These are phyloP conservation scores for Sus cebifrons DNA, from an alignment of 2,797 vertebrate species.

Conservation along the genomic window DNA sequence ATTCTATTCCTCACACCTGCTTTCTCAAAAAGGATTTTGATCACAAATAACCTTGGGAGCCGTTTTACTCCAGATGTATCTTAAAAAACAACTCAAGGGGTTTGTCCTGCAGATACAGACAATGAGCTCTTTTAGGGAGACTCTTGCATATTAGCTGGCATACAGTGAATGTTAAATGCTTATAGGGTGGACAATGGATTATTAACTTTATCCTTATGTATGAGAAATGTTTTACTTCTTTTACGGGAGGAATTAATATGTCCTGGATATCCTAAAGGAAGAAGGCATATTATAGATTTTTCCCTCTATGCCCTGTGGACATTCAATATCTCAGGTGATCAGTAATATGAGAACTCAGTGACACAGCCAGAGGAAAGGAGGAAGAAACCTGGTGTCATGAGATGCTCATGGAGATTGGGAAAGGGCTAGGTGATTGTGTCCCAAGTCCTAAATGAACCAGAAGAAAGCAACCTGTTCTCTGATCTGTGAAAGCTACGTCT, in stretches of 20 bases:
- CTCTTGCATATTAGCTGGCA: background rate
- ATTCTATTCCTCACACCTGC: background rate
- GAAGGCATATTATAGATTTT: background rate
- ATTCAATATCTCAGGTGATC: background rate
- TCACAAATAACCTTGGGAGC: background rate
- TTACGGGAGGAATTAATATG: background rate
- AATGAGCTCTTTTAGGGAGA: background rate
- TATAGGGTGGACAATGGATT: background rate
- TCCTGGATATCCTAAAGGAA: background rate
- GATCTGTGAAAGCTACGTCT: background rate
- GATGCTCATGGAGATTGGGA: background rate
- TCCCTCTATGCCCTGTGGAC: background rate
- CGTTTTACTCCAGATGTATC: background rate
- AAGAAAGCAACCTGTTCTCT: background rate
- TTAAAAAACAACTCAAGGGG: background rate
- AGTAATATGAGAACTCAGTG: background rate
- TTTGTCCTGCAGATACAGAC: background rate
- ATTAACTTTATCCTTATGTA: background rate
- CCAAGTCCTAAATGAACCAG: background rate
- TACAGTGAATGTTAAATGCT: background rate
- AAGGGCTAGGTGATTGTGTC: background rate
- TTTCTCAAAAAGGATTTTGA: slow-evolving; percentile 8
- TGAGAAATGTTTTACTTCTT: background rate
- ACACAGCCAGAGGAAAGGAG: background rate
- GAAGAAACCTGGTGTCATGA: background rate